Conservation (phyloP, 2,113 vertebrate genomes). For the Eulemur macaco region DNA sequence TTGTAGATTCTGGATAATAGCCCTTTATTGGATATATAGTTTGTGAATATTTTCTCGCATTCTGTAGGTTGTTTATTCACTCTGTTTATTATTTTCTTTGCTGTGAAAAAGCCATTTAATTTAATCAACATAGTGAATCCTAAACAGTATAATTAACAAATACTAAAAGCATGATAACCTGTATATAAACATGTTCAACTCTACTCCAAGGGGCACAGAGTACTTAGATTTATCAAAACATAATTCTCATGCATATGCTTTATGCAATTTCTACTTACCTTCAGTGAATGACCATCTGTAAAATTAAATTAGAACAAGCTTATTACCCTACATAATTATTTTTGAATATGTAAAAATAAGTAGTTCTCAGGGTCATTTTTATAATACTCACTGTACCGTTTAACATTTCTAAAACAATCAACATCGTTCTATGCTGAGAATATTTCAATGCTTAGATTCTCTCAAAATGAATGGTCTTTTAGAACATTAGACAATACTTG, state of each 20-base stretch:
- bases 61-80: too few species aligned
- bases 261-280: neutral
- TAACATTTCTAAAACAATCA: conserved; percentile 36
- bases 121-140: neutral
- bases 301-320: conserved; percentile 24
- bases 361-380: neutral
- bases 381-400: neutral
- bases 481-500: conserved; percentile 54
- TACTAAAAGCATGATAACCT: neutral
- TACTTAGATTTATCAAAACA: neutral
- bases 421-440: neutral
- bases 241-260: neutral
- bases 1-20: too few species aligned
- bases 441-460: conserved; percentile 62
- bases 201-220: neutral
- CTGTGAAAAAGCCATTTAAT: too few species aligned
- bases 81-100: too few species aligned
- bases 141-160: neutral
- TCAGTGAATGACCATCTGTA: neutral
- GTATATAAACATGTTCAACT: neutral
- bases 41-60: too few species aligned
- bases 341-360: conserved; percentile 34
- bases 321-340: conserved; percentile 24
- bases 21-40: too few species aligned
- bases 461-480: conserved; percentile 9